Evolutionary conservation across 2,113 vertebrate genomes (phyloP), one percentile per base, ranked within the genome.

Genomic region (Nibea coibor): DNA sequence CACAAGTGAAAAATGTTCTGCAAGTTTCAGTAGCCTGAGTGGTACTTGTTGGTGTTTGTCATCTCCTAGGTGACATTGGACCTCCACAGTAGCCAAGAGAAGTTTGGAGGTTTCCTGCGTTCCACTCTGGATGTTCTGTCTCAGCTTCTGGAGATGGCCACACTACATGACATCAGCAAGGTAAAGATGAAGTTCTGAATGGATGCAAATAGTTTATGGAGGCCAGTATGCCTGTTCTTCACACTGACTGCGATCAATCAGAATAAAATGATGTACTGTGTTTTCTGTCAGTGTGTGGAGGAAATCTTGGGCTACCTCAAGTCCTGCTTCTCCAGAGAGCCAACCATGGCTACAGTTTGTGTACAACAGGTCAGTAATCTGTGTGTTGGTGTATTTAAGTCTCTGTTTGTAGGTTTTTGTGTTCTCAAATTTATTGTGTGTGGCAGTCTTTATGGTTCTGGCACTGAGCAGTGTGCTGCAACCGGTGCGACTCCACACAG

Each of bases 281-380:
- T 78, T 57, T 69, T 48, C 61, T 62, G 59, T n/a, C 72, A 99
- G 98, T 98, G 97, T 87, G 98, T 99, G 3, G 98, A 99, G 91
- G 98, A 99, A 93, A 96, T 99, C 82, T 89, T 99, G 62, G 96
- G 97, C 3, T 99, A 99, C 79, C 93, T 99, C 56, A 98, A 98
- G 78, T 97, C 97, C 5, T 99, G 98, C 88, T 99, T 99, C 88
- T 96, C 92, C 76, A 96, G 98, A 83, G 98, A 99, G 78, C 97
- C 98, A 1, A 97, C 95, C 78, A 97, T 98, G 96, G 96, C 97
- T 2, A 99, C 98, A 0, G 95, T 99, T 4, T 99, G 98, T 83
- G 98, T 99, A 1, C 98, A 99, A 72, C 98, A 99, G 96, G 98
- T 99, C 63, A 91, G 93, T 84, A 3, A 54, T 56, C 2, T 62